Base-by-base conservation (phyloP, 2,797 vertebrate genomes). In the Syndactyla subalaris region DNA sequence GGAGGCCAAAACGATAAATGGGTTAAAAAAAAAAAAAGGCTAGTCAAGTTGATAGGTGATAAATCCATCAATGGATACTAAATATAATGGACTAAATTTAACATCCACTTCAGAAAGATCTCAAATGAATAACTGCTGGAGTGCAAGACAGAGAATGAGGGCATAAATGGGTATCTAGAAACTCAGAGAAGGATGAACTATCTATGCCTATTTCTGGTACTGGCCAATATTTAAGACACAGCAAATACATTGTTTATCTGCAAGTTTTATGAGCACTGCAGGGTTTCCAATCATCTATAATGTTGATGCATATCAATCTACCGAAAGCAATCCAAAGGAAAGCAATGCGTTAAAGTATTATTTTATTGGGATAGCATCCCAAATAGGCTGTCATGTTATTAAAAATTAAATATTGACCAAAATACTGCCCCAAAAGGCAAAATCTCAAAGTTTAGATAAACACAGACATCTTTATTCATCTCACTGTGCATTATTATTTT, bases 31-130 rank as follows among this genome's bases (percentile, higher is more conserved):
- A 62, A 84, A 88, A 86, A 48, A 66, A 66, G 27, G 7, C 59
- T 59, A 84, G 81, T 66, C n/a, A 92, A 85, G 92, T 52, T 71
- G 45, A 79, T n/a, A 70, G 12, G 67, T 79, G 48, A 95, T 84
- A 91, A 92, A 92, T 85, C 59, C 26, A 82, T 32, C 66, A 70
- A 55, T 8, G 38, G 62, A 72, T 70, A 49, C 86, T 94, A 94
- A 95, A 82, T 91, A 93, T 94, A 94, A 89, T n/a, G 52, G 26
- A 52, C 74, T 79, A 93, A 91, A 91, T 91, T 91, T 92, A 94
- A 79, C 71, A 82, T 24, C 12, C 74, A 82, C 48, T 91, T 73
- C 52, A 91, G 55, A 78, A 94, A 87, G 84, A 59, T 55, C 67
- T 51, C 58, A 91, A 72, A 85, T 89, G 51, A 92, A 61, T 48